A percentile compares a stretch with the other conserved stretches of the same genome.
These are phyloP conservation scores for Lepas anatifera DNA, from an alignment of 2,888 invertebrate genomes.

Conservation along the genomic window DNA sequence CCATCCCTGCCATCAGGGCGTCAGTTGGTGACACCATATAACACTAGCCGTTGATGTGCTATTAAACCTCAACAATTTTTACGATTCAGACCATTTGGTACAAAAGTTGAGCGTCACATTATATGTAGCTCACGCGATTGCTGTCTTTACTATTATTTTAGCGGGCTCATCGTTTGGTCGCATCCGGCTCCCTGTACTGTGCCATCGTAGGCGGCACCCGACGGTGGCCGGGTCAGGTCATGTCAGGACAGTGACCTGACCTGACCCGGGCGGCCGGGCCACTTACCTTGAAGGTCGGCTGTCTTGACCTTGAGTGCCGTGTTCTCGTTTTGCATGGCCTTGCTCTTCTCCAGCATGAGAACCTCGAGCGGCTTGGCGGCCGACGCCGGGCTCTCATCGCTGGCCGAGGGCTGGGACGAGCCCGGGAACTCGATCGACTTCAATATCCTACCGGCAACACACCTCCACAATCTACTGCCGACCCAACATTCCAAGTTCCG, in stretches of 20 bases:
- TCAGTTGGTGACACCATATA: no score
- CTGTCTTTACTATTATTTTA: no score
- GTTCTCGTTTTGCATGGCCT: constrained; percentile 50
- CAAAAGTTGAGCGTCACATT: no score
- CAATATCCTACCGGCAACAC: neutral
- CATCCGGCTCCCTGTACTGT: no score
- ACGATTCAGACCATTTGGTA: no score
- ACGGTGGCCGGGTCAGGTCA: neutral
- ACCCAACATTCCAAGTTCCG: neutral
- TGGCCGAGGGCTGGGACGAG: neutral
- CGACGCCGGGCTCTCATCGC: neutral
- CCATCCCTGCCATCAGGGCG: no score
- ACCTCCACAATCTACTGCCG: neutral
- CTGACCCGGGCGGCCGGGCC: neutral
- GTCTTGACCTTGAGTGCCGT: constrained; percentile 19
- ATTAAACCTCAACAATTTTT: no score
- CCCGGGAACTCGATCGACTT: constrained; percentile 8
- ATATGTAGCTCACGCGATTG: no score
- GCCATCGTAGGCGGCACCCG: neutral
- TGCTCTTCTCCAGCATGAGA: constrained; percentile 61
- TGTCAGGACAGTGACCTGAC: neutral
- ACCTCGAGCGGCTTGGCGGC: constrained; percentile 46
- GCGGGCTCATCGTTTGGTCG: no score
- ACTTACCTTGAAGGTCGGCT: constrained; percentile 6
- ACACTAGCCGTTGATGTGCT: no score